Evolutionary conservation across 2,113 vertebrate genomes (phyloP), one percentile per base, ranked within the genome.

Genomic region (Nibea albiflora): DNA sequence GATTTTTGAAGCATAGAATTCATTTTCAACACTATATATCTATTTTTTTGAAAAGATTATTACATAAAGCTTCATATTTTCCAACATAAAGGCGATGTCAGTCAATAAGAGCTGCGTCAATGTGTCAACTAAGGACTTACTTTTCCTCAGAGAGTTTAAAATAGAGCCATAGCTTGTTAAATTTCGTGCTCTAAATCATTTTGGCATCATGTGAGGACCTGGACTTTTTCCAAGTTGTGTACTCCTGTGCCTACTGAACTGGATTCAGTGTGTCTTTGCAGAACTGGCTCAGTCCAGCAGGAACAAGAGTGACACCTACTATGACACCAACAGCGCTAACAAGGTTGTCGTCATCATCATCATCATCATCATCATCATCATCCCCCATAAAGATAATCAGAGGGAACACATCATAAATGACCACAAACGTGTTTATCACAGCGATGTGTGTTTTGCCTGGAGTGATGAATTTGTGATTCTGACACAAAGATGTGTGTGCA

Each of bases 241-340:
- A 88, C 93, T 94, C 92, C 20, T 88, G 93, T 93, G 92, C 93
- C 94, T 95, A 93, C 93, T 95, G 94, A 93, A 93, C 93, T 95
- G 94, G 92, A 93, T 90, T 92, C 93, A 94, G 94, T 95, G 94
- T 93, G 85, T 90, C 46, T 88, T 69, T 85, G 80, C 84, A 90
- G 79, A 92, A 93, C 94, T 95, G 94, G 94, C 94, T 95, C 94
- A 94, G 94, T 95, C 86, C 93, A 95, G 92, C 93, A 94, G 93
- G 94, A 94, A 92, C 93, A 93, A 92, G 91, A 91, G 93, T 93
- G 91, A 85, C 89, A 89, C 62, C 90, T 77, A 80, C 75, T 76
- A 8, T 44, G 57, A 75, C 85, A 42, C 28, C 79, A 31, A 46
- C 63, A 73, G n/a, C 28, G 7, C 14, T 44, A 54, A 69, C 49